Conservation (phyloP, 2,113 vertebrate species). For the Echinops telfairi region DNA sequence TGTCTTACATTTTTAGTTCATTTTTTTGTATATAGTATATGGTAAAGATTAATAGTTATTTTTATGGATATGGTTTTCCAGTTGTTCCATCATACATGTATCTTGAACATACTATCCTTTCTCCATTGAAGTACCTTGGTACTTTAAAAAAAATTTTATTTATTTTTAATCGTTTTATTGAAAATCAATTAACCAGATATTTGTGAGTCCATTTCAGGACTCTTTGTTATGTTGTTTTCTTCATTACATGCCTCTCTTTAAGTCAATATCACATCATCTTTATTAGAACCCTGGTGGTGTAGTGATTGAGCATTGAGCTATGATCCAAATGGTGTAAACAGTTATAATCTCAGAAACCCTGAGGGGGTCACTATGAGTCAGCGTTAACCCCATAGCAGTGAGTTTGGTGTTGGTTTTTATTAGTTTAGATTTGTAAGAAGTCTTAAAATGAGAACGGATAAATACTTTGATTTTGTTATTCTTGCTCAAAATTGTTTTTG, state of each 20-base stretch:
- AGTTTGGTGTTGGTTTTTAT: no score
- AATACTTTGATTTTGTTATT: slow-evolving; percentile 19
- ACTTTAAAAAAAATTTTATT: no score
- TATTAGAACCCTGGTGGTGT: neutral
- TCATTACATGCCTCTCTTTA: neutral
- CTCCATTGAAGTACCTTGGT: neutral
- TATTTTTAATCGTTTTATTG: no score
- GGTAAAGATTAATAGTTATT: neutral
- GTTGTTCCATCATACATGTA: neutral
- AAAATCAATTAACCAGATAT: slow-evolving; percentile 23
- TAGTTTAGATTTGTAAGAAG: neutral
- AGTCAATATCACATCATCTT: slow-evolving; percentile 12
- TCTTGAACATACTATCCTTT: neutral
- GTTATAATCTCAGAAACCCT: no score
- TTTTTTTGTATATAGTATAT: slow-evolving; percentile 1
- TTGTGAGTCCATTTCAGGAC: neutral
- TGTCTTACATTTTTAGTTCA: slow-evolving; percentile 40
- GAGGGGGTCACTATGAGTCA: no score
- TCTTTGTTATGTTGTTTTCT: neutral
- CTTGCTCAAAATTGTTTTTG: slow-evolving; percentile 36
- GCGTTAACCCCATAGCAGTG: no score
- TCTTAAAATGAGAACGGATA: neutral
- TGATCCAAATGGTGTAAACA: no score
- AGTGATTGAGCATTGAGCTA: neutral
- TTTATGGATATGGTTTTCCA: neutral